These are phyloP conservation scores for Cuniculus paca DNA, from an alignment of 2,797 vertebrate species.

Conservation along the genomic window DNA sequence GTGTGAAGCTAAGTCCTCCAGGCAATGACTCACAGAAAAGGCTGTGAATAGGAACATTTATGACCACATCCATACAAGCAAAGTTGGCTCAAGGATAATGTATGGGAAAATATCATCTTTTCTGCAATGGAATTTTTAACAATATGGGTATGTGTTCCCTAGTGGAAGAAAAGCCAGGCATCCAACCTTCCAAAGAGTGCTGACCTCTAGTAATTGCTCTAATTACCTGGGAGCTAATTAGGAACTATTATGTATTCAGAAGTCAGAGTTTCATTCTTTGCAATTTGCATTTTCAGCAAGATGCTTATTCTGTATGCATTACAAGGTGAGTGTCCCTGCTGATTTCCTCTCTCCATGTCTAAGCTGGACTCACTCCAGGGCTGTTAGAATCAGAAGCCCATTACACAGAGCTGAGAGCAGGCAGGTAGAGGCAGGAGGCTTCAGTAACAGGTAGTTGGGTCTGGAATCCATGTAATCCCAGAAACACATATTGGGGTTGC, in stretches of 20 bases:
- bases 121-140: slow-evolving; percentile 33
- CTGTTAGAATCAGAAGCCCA: slow-evolving; percentile 24
- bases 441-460: not conserved
- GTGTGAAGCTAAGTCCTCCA: not conserved
- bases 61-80: not conserved
- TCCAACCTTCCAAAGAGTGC: not conserved
- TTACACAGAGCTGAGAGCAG: not conserved
- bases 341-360: slow-evolving; percentile 5
- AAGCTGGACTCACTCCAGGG: not conserved
- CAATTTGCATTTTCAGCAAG: slow-evolving; percentile 62
- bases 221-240: slow-evolving; percentile 84
- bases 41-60: not conserved
- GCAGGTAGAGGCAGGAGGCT: not conserved
- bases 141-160: not conserved
- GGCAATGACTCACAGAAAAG: not conserved
- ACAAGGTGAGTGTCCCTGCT: slow-evolving; percentile 49
- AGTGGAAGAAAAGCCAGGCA: not conserved
- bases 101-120: not conserved
- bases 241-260: slow-evolving; percentile 79
- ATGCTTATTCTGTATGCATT: slow-evolving; percentile 59
- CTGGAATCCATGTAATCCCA: not conserved
- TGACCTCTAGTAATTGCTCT: slow-evolving; percentile 80
- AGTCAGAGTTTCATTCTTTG: slow-evolving; percentile 74
- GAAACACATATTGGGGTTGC: not conserved
- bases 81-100: not conserved